These are phyloP conservation scores for Tachypleus tridentatus DNA, from an alignment of 1,140 invertebrate genomes.

Conservation along the genomic window DNA sequence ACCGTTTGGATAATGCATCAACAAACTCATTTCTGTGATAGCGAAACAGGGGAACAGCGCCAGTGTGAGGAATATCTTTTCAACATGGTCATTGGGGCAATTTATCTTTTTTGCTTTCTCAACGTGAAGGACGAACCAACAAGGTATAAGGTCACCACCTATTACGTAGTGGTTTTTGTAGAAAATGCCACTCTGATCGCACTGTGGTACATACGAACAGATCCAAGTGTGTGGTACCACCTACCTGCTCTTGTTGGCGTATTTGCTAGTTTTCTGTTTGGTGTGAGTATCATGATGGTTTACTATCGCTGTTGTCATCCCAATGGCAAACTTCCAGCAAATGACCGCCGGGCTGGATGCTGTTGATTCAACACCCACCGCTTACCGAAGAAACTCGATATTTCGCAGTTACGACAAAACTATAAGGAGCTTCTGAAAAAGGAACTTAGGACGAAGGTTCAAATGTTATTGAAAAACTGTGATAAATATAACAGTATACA, in stretches of 20 bases:
- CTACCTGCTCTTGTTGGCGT: slow-evolving; percentile 28
- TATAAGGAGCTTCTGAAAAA: too few species aligned
- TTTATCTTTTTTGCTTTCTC: slow-evolving; percentile 41
- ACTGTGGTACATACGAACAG: slow-evolving; percentile 32
- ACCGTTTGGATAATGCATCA: slow-evolving; percentile 38
- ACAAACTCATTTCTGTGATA: slow-evolving; percentile 35
- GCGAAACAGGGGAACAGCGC: slow-evolving; percentile 20
- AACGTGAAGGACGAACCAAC: slow-evolving; percentile 41
- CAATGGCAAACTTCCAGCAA: too few species aligned
- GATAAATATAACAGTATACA: too few species aligned
- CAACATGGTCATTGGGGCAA: slow-evolving; percentile 37
- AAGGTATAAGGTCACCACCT: slow-evolving; percentile 31
- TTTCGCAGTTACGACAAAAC: too few species aligned
- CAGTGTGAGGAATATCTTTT: slow-evolving; percentile 35
- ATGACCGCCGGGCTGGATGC: too few species aligned
- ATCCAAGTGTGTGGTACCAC: slow-evolving; percentile 23
- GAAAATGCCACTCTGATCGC: slow-evolving; percentile 39
- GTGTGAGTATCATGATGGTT: slow-evolving; percentile 32
- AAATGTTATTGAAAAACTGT: too few species aligned
- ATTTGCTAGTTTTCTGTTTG: slow-evolving; percentile 26
- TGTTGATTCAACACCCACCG: too few species aligned
- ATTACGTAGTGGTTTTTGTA: slow-evolving; percentile 35
- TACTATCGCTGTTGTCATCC: slow-evolving; percentile 35
- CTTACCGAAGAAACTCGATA: too few species aligned
- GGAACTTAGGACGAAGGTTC: too few species aligned